Conservation (phyloP, 1,140 invertebrate species). For the Thaumatotibia leucotreta region DNA sequence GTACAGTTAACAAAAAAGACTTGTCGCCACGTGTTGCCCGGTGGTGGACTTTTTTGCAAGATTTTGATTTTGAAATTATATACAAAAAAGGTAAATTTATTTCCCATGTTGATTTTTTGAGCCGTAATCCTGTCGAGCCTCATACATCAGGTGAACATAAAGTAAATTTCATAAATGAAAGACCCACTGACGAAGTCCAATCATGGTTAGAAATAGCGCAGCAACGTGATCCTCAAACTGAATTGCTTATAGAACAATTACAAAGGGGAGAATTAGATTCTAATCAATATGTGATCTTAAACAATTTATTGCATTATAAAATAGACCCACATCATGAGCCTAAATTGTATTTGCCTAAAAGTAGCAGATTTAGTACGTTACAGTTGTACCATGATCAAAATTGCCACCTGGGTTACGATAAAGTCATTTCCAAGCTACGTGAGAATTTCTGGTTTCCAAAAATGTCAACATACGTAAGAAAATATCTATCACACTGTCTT, state of each 20-base stretch:
- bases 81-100: too few species aligned
- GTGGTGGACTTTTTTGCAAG: too few species aligned
- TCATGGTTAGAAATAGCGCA: constrained; percentile 36
- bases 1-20: constrained; percentile 51
- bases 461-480: too few species aligned
- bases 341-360: constrained; percentile 36
- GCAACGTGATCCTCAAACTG: constrained; percentile 27
- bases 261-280: constrained; percentile 21
- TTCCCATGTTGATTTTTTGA: constrained; percentile 52
- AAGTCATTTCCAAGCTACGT: constrained; percentile 26
- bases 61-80: too few species aligned
- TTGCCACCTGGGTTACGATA: constrained; percentile 39
- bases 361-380: constrained; percentile 27
- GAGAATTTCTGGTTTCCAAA: too few species aligned
- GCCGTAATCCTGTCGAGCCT: constrained; percentile 38
- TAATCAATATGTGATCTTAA: constrained; percentile 25
- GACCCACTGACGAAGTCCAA: too few species aligned
- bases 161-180: neutral
- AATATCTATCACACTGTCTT: too few species aligned
- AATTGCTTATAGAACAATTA: constrained; percentile 19
- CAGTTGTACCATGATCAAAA: too few species aligned
- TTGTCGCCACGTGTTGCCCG: constrained; percentile 39
- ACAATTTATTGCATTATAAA: constrained; percentile 33
- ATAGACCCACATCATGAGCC: constrained; percentile 12
- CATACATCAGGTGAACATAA: too few species aligned